Conservation (phyloP, 2,888 invertebrate species). For the Napeogenes inachia region DNA sequence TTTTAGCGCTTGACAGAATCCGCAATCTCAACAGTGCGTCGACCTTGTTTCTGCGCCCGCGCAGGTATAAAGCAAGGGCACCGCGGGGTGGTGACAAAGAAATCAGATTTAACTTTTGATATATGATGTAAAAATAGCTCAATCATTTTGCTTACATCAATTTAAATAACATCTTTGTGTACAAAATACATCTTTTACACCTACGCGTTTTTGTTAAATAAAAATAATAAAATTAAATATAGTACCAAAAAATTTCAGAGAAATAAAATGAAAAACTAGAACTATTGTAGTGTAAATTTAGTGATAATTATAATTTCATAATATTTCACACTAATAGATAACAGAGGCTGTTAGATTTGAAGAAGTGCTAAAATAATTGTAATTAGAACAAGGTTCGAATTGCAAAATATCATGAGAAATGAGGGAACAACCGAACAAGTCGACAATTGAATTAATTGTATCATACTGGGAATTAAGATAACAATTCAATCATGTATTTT, state of each 20-base stretch:
- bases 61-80: slow-evolving; percentile 60
- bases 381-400: slow-evolving; percentile 66
- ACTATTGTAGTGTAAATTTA: neutral
- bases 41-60: slow-evolving; percentile 65
- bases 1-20: slow-evolving; percentile 39
- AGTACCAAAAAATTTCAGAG: too few species aligned
- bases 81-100: slow-evolving; percentile 4
- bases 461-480: slow-evolving; percentile 33
- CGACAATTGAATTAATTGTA: slow-evolving; percentile 53
- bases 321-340: slow-evolving; percentile 26
- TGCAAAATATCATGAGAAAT: slow-evolving; percentile 64
- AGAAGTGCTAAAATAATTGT: slow-evolving; percentile 60
- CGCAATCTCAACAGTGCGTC: slow-evolving; percentile 69
- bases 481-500: too few species aligned
- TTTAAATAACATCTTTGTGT: too few species aligned
- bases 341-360: slow-evolving; percentile 35
- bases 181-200: too few species aligned
- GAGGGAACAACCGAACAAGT: slow-evolving; percentile 31
- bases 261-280: neutral
- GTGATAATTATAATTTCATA: slow-evolving; percentile 50
- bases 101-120: too few species aligned
- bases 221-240: too few species aligned
- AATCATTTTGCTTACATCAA: too few species aligned
- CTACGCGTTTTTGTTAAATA: too few species aligned
- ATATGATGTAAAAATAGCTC: too few species aligned